Evolutionary conservation across 2,113 vertebrate genomes (phyloP).

Genomic region (Pollimyrus isidori): DNA sequence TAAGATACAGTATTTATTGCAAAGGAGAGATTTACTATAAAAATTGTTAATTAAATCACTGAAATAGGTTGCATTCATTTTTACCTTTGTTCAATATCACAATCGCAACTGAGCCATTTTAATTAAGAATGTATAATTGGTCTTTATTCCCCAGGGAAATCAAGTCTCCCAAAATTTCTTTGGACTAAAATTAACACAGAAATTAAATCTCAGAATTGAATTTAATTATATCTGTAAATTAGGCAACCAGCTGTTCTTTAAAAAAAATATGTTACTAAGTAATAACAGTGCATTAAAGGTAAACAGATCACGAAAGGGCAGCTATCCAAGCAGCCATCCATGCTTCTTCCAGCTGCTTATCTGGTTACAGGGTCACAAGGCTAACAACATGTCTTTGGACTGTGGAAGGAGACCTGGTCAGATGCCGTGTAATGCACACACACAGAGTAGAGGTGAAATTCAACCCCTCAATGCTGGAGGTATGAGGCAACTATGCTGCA

Average conservation of each 20-base stretch:
- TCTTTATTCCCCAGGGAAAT: background rate
- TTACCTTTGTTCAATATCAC: background rate
- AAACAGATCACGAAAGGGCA: background rate
- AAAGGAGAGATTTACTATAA: background rate
- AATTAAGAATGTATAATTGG: background rate
- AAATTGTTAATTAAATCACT: background rate
- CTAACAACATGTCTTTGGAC: background rate
- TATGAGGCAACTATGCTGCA: background rate
- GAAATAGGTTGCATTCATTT: background rate
- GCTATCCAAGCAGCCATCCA: background rate
- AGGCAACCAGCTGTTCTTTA: background rate
- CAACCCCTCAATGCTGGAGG: background rate
- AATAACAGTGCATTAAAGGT: background rate
- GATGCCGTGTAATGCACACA: background rate
- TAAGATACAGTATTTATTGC: background rate
- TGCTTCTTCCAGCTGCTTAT: background rate
- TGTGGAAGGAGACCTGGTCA: background rate
- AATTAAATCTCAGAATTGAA: background rate
- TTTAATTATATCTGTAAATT: background rate
- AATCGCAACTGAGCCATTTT: background rate
- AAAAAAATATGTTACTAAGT: background rate
- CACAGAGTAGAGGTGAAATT: background rate
- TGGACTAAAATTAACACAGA: background rate
- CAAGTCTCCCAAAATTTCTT: background rate
- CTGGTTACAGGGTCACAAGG: background rate